Evolutionary conservation across 1,140 invertebrate genomes (phyloP), one percentile per base, ranked within the genome.

Genomic region (Heliconius eleuchia): DNA sequence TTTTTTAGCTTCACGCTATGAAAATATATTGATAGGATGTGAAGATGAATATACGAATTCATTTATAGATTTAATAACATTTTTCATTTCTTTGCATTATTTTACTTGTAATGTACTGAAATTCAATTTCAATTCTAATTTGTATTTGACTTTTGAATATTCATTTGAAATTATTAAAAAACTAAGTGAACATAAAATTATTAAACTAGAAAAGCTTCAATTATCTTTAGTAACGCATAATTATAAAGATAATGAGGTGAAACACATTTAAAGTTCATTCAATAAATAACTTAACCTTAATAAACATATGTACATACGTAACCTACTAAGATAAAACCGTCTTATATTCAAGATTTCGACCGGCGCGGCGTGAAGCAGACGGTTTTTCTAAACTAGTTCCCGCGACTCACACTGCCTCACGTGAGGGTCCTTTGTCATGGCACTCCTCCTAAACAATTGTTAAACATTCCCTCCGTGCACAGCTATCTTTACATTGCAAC

Each of bases 341-440:
- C 50, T 52, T 42, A 52, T 50, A 75, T 80, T 52, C 75, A 74
- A 79, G 78, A 79, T 83, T 81, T 77, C 52, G 77, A 83, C 74
- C 34, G 79, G 39, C 11, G 8, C 42, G 8, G 42, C 75, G 73
- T 76, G 66, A 37, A 72, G 80, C 23, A 79, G 82, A 82, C 74
- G 57, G 79, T 84, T 83, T 84, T 85, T 85, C 82, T 82, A 85
- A 87, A 80, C 79, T 78, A 79, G 80, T 78, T 79, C 81, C 83
- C 77, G 76, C 82, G 74, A 75, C 73, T 83, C 82, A 77, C 78
- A 83, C 81, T 83, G 82, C 87, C 83, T 87, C 85, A 82, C 80
- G 73, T 80, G 82, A 91, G 90, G 81, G 89, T 87, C 73, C 90
- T 91, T 91, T 91, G 90, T 90, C 89, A 90, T 42, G 18, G 52